Evolutionary conservation across 2,888 invertebrate genomes (phyloP), one percentile per base, ranked within the genome.

Genomic region (Actias luna): DNA sequence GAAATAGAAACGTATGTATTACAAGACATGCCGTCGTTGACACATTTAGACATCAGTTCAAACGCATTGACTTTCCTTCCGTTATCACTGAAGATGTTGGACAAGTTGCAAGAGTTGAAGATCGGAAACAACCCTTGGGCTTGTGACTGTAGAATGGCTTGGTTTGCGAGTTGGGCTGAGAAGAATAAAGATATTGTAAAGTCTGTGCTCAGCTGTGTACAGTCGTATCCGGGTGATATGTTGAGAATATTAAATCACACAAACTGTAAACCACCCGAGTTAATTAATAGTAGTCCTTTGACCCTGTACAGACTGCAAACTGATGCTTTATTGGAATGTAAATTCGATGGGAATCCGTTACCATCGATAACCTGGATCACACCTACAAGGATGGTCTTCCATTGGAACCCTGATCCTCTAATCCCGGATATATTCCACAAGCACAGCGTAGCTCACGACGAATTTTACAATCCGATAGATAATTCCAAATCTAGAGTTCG

Each of bases 301-400:
- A 94, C 93, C 67, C 88, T 95, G 77, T 94, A 96, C 80, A 82
- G 94, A 67, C 84, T 96, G 63, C 94, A 94, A 75, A 93, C 94
- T 12, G 93, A 95, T 64, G 97, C 96, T 1, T 85, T 95, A 22
- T 87, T 98, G 36, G 95, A 96, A 76, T 98, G 98, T 86, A 94
- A 94, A 66, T 96, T 95, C 78, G 93, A 93, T 35, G 97, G 97
- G 0, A 95, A 96, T 79, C 97, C 97, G 0, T 87, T 93, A 50
- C 97, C 97, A 1, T 95, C 96, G 58, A 94, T 98, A 61, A 96
- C 96, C 14, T 98, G 98, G 98, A 94, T 97, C 33, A 97, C 97
- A 1, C 97, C 97, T 3, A 94, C 93, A 0, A 93, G 95, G 61
- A 92, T 94, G 75, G 94, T 96, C 22, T 94, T 94, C 73, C 96